Percentiles rank a stretch among this genome's conserved stretches.
These are phyloP conservation scores for Antheraea assamensis DNA, from an alignment of 2,888 invertebrate species.

Conservation along the genomic window DNA sequence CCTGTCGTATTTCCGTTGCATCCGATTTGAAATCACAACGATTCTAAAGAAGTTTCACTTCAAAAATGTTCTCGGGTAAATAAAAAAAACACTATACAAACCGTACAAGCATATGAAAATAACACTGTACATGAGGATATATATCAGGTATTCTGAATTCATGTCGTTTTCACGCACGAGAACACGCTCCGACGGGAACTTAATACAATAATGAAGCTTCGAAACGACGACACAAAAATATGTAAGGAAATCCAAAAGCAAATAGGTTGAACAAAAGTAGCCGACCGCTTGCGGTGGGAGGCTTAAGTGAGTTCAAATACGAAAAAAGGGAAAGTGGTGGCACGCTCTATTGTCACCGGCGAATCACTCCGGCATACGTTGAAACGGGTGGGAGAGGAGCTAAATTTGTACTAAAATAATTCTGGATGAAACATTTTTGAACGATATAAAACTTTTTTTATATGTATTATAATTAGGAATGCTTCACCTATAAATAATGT, in stretches of 20 bases:
- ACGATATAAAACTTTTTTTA: neutral
- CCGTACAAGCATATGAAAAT: too few species aligned
- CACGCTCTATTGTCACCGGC: conserved; percentile 56
- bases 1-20: too few species aligned
- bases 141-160: neutral
- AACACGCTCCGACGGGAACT: neutral
- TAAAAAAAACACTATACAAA: too few species aligned
- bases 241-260: conserved; percentile 55
- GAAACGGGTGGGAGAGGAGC: conserved; percentile 29
- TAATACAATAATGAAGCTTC: conserved; percentile 32
- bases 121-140: too few species aligned
- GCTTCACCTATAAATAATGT: neutral
- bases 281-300: conserved; percentile 56
- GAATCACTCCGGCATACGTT: conserved; percentile 59
- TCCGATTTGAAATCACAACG: too few species aligned
- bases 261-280: conserved; percentile 61
- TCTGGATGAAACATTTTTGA: conserved; percentile 7
- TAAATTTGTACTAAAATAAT: conserved; percentile 3
- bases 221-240: conserved; percentile 33
- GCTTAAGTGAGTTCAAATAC: conserved; percentile 77
- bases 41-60: too few species aligned
- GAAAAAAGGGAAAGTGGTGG: conserved; percentile 63
- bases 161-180: neutral
- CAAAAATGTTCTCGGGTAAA: too few species aligned
- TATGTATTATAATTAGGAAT: neutral